These are phyloP conservation scores for Magallana angulata DNA, from an alignment of 1,140 invertebrate genomes.

Conservation along the genomic window DNA sequence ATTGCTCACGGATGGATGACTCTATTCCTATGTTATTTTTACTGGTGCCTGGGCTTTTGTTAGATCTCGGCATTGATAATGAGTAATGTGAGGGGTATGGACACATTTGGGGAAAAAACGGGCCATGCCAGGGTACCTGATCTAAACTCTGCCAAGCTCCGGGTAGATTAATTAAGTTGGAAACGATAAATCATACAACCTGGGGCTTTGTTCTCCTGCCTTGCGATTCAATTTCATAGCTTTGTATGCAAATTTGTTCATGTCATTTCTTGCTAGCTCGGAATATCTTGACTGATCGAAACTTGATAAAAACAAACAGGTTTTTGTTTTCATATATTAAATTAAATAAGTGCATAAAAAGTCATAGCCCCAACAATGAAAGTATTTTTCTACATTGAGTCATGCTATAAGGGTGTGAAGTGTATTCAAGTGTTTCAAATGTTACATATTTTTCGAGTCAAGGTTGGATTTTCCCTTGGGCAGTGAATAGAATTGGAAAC, in stretches of 20 bases:
- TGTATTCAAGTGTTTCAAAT: not conserved
- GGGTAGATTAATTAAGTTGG: conserved; percentile 33
- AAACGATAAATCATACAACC: conserved; percentile 21
- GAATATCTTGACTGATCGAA: conserved; percentile 15
- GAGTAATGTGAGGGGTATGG: not conserved
- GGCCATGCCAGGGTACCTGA: conserved; percentile 19
- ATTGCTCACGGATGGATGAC: conserved; percentile 21
- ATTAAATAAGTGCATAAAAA: not conserved
- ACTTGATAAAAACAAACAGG: not conserved
- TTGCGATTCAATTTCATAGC: conserved; percentile 24
- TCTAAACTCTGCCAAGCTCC: not conserved
- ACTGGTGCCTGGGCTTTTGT: conserved; percentile 20
- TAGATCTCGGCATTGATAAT: conserved; percentile 24
- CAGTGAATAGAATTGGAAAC: no score
- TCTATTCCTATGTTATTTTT: not conserved
- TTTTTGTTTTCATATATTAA: conserved; percentile 21
- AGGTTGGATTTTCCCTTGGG: no score
- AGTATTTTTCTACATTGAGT: not conserved
- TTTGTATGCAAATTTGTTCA: conserved; percentile 24
- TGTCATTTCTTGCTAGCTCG: conserved; percentile 11
- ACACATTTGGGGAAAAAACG: not conserved
- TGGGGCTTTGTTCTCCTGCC: not conserved
- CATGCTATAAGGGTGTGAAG: not conserved
- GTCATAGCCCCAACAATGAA: not conserved
- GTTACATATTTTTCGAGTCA: no score